A percentile compares a stretch with the other conserved stretches of the same genome.
Conservation (phyloP, 2,797 vertebrate genomes). For the Valencia hispanica region DNA sequence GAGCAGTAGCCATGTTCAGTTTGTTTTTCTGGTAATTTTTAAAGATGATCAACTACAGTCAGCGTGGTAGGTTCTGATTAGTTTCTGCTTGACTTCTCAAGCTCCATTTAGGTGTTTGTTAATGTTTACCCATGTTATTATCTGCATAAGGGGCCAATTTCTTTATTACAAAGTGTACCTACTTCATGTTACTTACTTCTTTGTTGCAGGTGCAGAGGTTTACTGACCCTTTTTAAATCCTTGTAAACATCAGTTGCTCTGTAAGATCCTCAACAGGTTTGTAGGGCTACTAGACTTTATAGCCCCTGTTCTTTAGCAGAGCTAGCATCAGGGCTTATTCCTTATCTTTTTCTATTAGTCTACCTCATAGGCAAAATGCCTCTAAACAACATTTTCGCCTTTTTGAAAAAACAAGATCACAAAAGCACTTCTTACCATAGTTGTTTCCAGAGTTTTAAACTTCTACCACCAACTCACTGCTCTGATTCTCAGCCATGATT, state of each 20-base stretch:
- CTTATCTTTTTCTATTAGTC: not conserved
- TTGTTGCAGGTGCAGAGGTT: not conserved
- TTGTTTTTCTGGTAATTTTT: not conserved
- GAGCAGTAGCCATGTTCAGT: not conserved
- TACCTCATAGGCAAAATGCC: not conserved
- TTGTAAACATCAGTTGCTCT: not conserved
- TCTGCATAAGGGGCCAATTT: too few relatives aligned
- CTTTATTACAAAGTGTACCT: not conserved
- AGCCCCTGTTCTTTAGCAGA: not conserved
- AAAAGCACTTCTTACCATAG: not conserved
- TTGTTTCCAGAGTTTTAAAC: not conserved
- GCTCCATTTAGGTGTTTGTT: too few relatives aligned
- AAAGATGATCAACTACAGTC: not conserved
- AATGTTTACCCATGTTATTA: too few relatives aligned
- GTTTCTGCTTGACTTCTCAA: not conserved
- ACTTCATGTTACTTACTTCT: not conserved
- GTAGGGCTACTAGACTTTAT: not conserved
- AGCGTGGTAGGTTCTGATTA: not conserved
- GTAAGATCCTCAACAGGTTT: not conserved
- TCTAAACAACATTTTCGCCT: not conserved
- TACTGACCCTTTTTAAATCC: not conserved
- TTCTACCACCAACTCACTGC: not conserved
- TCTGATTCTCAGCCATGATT: too few relatives aligned
- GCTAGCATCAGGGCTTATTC: not conserved
- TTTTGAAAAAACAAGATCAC: not conserved